phyloP scores from a whole-genome alignment of 2,113 vertebrate species.

The Cyprinodon variegatus region DNA sequence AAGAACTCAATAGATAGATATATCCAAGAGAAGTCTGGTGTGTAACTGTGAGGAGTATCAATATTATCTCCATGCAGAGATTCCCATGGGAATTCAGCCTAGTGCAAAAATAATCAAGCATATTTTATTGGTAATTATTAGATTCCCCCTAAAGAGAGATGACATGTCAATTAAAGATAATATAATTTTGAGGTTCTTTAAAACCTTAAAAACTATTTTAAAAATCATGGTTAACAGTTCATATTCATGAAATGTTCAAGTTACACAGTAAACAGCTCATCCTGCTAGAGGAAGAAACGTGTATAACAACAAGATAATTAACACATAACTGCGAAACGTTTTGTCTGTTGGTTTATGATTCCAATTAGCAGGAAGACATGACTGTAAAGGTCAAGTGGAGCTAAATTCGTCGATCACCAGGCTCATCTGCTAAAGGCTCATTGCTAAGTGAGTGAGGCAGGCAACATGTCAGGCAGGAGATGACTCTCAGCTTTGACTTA shows the following conservation, averaged over 20 bases:
- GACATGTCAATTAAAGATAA: background rate
- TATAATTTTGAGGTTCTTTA: background rate
- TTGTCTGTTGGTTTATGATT: slow-evolving; percentile 36
- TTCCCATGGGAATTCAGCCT: too few relatives aligned
- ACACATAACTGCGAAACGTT: background rate
- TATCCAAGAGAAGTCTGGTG: background rate
- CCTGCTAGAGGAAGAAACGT: slow-evolving; percentile 1
- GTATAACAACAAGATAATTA: slow-evolving; percentile 13
- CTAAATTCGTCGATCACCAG: slow-evolving; percentile 34
- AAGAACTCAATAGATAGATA: background rate
- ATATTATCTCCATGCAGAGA: background rate
- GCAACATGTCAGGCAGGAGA: slow-evolving; percentile 11
- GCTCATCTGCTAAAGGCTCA: slow-evolving; percentile 49
- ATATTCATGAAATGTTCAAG: background rate
- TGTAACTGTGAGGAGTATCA: background rate
- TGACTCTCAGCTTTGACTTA: slow-evolving; percentile 29
- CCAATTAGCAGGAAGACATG: slow-evolving; percentile 34
- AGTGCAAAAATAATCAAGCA: background rate
- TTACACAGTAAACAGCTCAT: background rate
- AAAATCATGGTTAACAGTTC: background rate
- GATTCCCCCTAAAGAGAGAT: background rate
- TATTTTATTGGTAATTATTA: background rate
- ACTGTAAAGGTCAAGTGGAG: slow-evolving; percentile 61
- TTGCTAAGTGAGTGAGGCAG: slow-evolving; percentile 47
- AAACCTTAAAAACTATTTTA: background rate